These are phyloP conservation scores for Procambarus virginalis DNA, from an alignment of 1,140 invertebrate species.

Conservation along the genomic window DNA sequence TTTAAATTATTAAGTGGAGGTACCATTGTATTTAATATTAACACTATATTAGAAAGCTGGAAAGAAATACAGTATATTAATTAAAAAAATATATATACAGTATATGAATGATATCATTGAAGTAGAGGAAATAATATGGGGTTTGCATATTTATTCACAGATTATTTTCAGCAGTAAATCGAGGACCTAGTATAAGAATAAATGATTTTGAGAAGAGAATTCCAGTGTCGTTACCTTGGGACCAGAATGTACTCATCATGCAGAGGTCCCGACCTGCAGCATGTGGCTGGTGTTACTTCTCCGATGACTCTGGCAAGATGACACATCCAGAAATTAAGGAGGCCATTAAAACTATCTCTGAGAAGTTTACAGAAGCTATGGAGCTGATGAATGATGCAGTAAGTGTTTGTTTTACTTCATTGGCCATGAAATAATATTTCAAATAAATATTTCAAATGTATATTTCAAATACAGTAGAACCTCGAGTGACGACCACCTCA, in stretches of 20 bases:
- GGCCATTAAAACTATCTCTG: conserved; percentile 33
- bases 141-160: neutral
- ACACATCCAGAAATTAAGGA: conserved; percentile 13
- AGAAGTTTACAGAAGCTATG: conserved; percentile 47
- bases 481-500: no score
- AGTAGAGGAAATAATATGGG: no score
- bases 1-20: no score
- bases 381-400: conserved; percentile 53
- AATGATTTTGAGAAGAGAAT: neutral
- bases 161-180: neutral
- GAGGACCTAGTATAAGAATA: neutral
- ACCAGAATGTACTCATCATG: no score
- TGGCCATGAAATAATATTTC: no score
- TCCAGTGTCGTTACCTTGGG: neutral
- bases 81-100: no score
- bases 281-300: neutral
- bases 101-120: no score
- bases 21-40: no score
- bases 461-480: no score
- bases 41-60: no score
- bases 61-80: no score
- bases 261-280: neutral
- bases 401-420: neutral
- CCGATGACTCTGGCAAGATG: neutral
- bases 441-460: no score